Base-by-base conservation (phyloP, 2,113 vertebrate species). In the Psephotus haematonotus region DNA sequence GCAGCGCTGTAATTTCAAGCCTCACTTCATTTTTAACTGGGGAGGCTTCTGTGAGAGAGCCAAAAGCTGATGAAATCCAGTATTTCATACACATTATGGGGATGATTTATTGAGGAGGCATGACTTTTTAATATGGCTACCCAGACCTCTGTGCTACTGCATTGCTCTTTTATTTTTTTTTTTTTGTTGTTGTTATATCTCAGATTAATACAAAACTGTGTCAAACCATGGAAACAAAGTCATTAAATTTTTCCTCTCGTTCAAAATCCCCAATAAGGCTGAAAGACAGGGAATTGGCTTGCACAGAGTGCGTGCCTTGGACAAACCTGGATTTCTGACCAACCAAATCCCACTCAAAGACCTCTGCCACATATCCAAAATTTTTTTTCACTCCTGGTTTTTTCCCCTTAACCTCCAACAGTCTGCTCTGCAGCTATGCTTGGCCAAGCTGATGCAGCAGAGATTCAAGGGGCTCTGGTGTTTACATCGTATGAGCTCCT, bases 381-480 rank as follows among this genome's bases (percentile, higher is more conserved):
- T 33, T 10, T 10, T 23, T 83, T 22, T n/a, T 49, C 76, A 24
- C 13, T 65, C 2, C 8, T 0, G 0, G 13, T 62, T 4, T 37
- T 76, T 46, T 17, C 6, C 9, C 13, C 12, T 41, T 49, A 37
- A 17, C 37, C 11, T 46, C 31, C 31, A 44, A 9, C 4, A 4
- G n/a, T 86, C 76, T 86, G 59, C 29, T 65, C 15, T 81, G 59
- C 63, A 71, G 12, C 27, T n/a, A 20, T 44, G 31, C 35, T 82
- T 65, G 31, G 41, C 47, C 8, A 44, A 39, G 37, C 43, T 59
- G 70, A 52, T 62, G 63, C 37, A 67, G 29, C 33, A 72, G 55
- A 52, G 41, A 50, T 86, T 39, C 47, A 57, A 52, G 86, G 39
- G 39, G 24, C 25, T 78, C 31, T 68, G 67, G 29, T 43, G n/a